These are phyloP conservation scores for Dolichallabes microphthalmus DNA, from an alignment of 2,113 vertebrate genomes.

Conservation along the genomic window DNA sequence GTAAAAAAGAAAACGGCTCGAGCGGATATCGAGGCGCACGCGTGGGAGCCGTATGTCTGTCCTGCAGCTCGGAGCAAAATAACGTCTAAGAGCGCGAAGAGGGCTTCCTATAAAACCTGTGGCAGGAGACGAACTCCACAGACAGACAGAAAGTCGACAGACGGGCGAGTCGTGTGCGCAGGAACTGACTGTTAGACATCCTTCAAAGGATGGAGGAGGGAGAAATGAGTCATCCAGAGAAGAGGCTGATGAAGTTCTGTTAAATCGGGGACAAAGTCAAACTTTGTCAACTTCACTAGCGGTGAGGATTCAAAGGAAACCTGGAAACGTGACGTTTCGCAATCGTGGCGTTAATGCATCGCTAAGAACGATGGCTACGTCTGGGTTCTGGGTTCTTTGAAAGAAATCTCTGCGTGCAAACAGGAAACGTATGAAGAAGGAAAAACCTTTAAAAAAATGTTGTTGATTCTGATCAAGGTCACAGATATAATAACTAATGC, in stretches of 20 bases:
- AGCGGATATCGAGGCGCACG: background rate
- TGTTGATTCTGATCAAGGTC: too few relatives aligned
- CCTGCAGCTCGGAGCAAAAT: background rate
- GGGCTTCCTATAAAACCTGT: background rate
- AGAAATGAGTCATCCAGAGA: constrained; percentile 22
- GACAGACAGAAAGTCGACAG: constrained; percentile 9
- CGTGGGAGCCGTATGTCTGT: background rate
- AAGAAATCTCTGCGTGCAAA: background rate
- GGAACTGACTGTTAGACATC: constrained; percentile 2
- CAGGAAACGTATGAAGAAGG: background rate
- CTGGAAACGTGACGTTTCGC: background rate
- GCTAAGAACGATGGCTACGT: background rate
- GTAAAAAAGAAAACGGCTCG: background rate
- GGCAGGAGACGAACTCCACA: background rate
- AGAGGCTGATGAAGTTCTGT: background rate
- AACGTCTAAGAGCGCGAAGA: background rate
- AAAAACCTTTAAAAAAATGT: background rate
- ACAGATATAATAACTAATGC: background rate
- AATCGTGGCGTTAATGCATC: background rate
- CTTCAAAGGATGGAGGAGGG: background rate
- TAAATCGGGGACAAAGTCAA: background rate
- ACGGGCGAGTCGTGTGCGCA: background rate
- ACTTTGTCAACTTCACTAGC: background rate
- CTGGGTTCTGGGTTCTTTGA: background rate
- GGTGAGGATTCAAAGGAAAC: too few relatives aligned